A percentile compares a stretch with the other conserved stretches of the same genome.
These are phyloP conservation scores for Erynnis tages DNA, from an alignment of 2,888 invertebrate genomes.

Conservation along the genomic window DNA sequence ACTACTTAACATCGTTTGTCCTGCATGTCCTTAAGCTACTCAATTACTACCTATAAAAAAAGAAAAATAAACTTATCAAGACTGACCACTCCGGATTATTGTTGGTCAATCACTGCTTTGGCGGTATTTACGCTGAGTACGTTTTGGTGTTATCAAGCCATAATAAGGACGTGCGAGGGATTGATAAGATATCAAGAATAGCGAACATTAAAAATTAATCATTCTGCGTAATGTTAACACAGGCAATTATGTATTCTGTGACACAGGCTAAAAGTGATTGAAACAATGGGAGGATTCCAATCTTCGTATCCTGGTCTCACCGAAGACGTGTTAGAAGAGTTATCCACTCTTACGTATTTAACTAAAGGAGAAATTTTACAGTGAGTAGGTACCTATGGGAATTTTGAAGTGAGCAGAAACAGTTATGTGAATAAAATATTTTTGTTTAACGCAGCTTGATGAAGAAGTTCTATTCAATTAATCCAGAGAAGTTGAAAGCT, in stretches of 20 bases:
- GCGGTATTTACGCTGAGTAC: not conserved
- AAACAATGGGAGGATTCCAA: slow-evolving; percentile 73
- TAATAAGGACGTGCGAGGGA: not conserved
- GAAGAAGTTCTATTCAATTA: slow-evolving; percentile 79
- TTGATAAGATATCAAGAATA: slow-evolving; percentile 12
- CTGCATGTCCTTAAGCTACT: too few relatives aligned
- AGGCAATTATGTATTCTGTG: not conserved
- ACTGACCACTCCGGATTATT: too few relatives aligned
- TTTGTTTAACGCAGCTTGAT: slow-evolving; percentile 64
- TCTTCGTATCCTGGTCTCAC: slow-evolving; percentile 72
- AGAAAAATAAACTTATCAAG: too few relatives aligned
- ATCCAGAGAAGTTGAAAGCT: slow-evolving; percentile 59
- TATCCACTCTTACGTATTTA: slow-evolving; percentile 82
- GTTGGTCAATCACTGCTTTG: not conserved
- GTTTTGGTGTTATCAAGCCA: slow-evolving; percentile 17
- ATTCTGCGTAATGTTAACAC: not conserved
- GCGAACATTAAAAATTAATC: slow-evolving; percentile 1
- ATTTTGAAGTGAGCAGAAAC: not conserved
- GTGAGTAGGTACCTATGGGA: slow-evolving; percentile 75
- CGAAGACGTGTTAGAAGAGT: slow-evolving; percentile 82
- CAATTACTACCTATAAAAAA: too few relatives aligned
- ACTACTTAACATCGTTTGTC: too few relatives aligned
- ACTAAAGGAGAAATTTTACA: slow-evolving; percentile 82
- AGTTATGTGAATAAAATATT: slow-evolving; percentile 3
- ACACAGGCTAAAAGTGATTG: too few relatives aligned